Conservation (phyloP, 2,797 vertebrate species). For the Huso huso region DNA sequence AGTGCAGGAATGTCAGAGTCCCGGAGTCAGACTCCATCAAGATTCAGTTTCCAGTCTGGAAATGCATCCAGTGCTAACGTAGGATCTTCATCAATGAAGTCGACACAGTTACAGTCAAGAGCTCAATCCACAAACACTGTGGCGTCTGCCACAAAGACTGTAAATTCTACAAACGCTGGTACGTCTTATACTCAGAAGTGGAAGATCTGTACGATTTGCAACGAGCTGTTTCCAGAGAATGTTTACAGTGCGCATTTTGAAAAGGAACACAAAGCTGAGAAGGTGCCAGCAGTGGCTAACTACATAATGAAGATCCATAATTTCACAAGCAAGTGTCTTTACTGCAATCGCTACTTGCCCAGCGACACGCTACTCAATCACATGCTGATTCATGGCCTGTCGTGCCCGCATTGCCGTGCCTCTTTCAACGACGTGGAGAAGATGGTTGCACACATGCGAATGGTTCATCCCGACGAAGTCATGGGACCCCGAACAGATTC, state of each 20-base stretch:
- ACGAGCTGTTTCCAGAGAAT: conserved; percentile 96
- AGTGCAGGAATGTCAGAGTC: conserved; percentile 60
- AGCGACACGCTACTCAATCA: conserved; percentile 95
- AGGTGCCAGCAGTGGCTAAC: conserved; percentile 93
- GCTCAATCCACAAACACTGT: conserved; percentile 73
- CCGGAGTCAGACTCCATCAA: conserved; percentile 44
- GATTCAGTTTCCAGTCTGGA: conserved; percentile 59
- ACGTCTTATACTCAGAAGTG: conserved; percentile 95
- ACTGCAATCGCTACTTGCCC: conserved; percentile 96
- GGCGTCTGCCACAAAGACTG: conserved; percentile 61
- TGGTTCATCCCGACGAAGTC: conserved; percentile 82
- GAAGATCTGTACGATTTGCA: conserved; percentile 99
- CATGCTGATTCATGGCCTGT: conserved; percentile 95
- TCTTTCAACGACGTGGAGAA: conserved; percentile 98
- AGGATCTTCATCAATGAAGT: conserved; percentile 65
- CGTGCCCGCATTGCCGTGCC: conserved; percentile 89
- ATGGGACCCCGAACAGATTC: conserved; percentile 89
- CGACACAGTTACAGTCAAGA: conserved; percentile 72
- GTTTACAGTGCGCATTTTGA: conserved; percentile 96
- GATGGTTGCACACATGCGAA: conserved; percentile 94
- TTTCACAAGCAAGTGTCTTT: conserved; percentile 98
- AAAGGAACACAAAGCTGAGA: conserved; percentile 97
- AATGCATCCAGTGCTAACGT: conserved; percentile 54
- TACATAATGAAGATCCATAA: conserved; percentile 99
- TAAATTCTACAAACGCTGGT: conserved; percentile 71